A percentile compares a stretch with the other conserved stretches of the same genome.
phyloP scores from a whole-genome alignment of 2,113 vertebrate species.

The Lophura nycthemera region DNA sequence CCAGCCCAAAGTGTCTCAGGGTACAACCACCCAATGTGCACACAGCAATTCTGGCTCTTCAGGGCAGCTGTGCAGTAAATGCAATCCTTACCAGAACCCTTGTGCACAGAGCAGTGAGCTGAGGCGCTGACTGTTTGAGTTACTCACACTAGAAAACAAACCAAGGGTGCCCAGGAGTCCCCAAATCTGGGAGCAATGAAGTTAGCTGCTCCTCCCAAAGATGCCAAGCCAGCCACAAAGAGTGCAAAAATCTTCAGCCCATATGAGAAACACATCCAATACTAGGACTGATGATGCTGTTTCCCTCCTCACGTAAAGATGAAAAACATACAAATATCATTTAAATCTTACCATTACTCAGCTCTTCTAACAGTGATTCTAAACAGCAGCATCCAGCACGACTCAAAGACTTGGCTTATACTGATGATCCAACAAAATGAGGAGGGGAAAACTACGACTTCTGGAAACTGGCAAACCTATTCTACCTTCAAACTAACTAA shows the following conservation, averaged over 20 bases:
- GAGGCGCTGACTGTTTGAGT: neutral
- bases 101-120: neutral
- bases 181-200: rapidly evolving
- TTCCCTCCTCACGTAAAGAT: neutral
- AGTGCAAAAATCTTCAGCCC: neutral
- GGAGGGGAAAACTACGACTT: neutral
- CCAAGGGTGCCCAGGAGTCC: neutral
- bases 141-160: neutral
- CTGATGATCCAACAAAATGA: neutral
- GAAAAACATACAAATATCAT: constrained; percentile 9
- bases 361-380: constrained; percentile 32
- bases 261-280: neutral
- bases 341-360: constrained; percentile 33
- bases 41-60: too few species aligned
- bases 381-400: constrained; percentile 18
- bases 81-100: too few species aligned
- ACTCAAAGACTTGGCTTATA: constrained; percentile 42
- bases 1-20: neutral
- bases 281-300: neutral
- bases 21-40: neutral
- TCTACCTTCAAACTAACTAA: neutral
- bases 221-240: neutral
- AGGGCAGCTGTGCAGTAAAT: too few species aligned
- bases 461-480: neutral
- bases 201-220: neutral